Conservation (phyloP, 2,797 vertebrate genomes). For the Denticeps clupeoides region DNA sequence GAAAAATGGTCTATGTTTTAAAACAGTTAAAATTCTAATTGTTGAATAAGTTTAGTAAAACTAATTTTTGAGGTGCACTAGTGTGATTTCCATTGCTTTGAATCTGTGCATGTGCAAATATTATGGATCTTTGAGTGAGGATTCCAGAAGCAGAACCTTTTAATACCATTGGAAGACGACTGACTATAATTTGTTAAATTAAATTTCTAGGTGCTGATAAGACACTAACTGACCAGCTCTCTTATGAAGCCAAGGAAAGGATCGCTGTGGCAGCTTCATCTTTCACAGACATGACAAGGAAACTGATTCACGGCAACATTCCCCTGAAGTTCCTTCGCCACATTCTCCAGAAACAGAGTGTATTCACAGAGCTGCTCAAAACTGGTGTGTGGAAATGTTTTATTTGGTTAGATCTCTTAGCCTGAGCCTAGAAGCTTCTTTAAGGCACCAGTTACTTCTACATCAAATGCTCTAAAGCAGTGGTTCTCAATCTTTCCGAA, state of each 20-base stretch:
- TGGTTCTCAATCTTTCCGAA: too few species aligned
- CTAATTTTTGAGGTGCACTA: too few species aligned
- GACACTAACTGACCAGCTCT: constrained; percentile 50
- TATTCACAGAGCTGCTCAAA: constrained; percentile 60
- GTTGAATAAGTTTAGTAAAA: too few species aligned
- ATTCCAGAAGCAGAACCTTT: too few species aligned
- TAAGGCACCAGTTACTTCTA: too few species aligned
- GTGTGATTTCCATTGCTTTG: too few species aligned
- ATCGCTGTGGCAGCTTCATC: constrained; percentile 56
- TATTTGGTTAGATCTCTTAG: background rate
- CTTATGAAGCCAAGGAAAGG: constrained; percentile 50
- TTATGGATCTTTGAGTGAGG: too few species aligned
- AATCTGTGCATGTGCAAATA: too few species aligned
- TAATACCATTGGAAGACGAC: too few species aligned
- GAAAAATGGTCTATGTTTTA: background rate
- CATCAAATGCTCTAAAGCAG: too few species aligned
- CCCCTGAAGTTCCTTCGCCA: constrained; percentile 54
- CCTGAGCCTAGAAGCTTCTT: too few species aligned
- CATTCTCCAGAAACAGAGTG: constrained; percentile 33
- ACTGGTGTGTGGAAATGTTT: constrained; percentile 51
- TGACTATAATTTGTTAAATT: too few species aligned
- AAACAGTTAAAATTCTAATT: background rate
- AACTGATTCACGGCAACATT: constrained; percentile 49
- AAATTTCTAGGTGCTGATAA: constrained; percentile 61
- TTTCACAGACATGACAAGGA: constrained; percentile 32